phyloP scores from a whole-genome alignment of 2,888 invertebrate genomes.

The Carcina quercana region DNA sequence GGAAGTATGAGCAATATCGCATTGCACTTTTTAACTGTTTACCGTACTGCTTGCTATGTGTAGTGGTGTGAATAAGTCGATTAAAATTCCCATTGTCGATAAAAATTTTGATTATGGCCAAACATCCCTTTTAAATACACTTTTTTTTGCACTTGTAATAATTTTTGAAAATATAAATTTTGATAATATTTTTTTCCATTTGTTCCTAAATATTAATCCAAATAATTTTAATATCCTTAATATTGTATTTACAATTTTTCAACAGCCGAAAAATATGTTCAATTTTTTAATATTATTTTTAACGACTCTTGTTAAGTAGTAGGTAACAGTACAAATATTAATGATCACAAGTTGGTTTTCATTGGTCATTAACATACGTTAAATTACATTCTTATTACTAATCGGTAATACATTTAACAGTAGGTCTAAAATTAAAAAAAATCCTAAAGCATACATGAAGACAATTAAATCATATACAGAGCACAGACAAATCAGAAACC shows the following conservation, averaged over 20 bases:
- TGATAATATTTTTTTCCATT: slow-evolving; percentile 71
- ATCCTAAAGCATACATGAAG: too few species aligned
- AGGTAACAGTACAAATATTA: slow-evolving; percentile 77
- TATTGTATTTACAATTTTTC: slow-evolving; percentile 75
- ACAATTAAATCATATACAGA: too few species aligned
- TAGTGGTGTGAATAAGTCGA: slow-evolving; percentile 64
- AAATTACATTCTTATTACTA: slow-evolving; percentile 67
- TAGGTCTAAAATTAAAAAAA: slow-evolving; percentile 54
- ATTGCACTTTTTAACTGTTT: slow-evolving; percentile 65
- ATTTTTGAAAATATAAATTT: slow-evolving; percentile 76
- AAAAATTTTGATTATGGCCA: slow-evolving; percentile 67
- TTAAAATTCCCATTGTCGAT: slow-evolving; percentile 58
- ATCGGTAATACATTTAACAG: slow-evolving; percentile 65
- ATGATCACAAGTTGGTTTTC: slow-evolving; percentile 77
- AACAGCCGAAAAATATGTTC: slow-evolving; percentile 76
- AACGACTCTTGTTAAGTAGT: slow-evolving; percentile 76
- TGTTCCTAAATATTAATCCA: slow-evolving; percentile 75
- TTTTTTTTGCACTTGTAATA: slow-evolving; percentile 71
- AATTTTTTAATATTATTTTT: slow-evolving; percentile 73
- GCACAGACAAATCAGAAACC: too few species aligned
- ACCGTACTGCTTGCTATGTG: slow-evolving; percentile 65
- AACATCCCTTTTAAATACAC: slow-evolving; percentile 68
- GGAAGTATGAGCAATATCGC: slow-evolving; percentile 52
- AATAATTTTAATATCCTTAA: slow-evolving; percentile 74
- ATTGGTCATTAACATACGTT: slow-evolving; percentile 76